phyloP scores from a whole-genome alignment of 1,140 invertebrate genomes.

The Drosophila busckii region DNA sequence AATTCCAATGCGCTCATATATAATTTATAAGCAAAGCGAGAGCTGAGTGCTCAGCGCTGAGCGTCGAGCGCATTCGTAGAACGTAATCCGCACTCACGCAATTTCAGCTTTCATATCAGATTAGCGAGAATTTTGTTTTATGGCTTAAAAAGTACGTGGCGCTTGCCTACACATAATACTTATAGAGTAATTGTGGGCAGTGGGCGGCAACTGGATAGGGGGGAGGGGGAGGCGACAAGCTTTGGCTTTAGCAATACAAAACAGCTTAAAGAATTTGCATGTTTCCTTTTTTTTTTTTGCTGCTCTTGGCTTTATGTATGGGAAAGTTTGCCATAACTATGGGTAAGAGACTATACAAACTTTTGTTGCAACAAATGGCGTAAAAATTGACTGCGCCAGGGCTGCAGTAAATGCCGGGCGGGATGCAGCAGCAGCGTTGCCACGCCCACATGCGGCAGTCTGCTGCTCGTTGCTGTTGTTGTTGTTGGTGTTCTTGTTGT shows the following conservation, averaged over 20 bases:
- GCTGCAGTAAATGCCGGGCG: slow-evolving; percentile 23
- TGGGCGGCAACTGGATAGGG: too few species aligned
- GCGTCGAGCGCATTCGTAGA: too few species aligned
- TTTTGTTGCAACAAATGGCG: slow-evolving; percentile 61
- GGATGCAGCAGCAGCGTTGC: slow-evolving; percentile 20
- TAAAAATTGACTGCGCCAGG: slow-evolving; percentile 55
- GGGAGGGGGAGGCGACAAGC: too few species aligned
- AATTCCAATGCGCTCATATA: slow-evolving; percentile 48
- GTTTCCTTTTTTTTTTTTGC: slow-evolving; percentile 31
- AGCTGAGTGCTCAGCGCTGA: too few species aligned
- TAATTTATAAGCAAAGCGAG: slow-evolving; percentile 59
- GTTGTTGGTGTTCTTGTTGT: slow-evolving; percentile 19
- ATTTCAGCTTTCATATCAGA: slow-evolving; percentile 47
- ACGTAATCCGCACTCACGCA: slow-evolving; percentile 1
- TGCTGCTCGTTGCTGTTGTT: too few species aligned
- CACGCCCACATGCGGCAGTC: slow-evolving; percentile 35
- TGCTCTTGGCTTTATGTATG: neutral
- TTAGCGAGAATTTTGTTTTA: slow-evolving; percentile 6
- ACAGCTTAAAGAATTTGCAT: slow-evolving; percentile 49
- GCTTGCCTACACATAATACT: neutral
- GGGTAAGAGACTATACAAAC: slow-evolving; percentile 37
- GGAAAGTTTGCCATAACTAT: too few species aligned
- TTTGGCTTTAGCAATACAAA: slow-evolving; percentile 50
- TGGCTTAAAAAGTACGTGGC: too few species aligned
- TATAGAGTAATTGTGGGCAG: slow-evolving; percentile 4